Conservation (phyloP, 2,797 vertebrate genomes). For the Hydrophis major region DNA sequence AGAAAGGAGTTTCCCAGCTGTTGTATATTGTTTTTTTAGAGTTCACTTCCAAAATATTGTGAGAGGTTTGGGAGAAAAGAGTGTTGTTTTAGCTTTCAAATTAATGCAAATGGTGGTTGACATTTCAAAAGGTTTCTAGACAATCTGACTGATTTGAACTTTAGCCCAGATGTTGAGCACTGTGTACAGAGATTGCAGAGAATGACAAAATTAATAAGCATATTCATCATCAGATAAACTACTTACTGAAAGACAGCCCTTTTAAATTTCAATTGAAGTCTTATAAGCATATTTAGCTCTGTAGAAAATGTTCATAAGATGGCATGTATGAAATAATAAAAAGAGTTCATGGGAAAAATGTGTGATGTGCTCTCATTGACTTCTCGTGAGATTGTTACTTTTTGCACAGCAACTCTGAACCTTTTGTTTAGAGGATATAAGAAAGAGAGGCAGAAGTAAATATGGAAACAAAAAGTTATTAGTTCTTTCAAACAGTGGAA, state of each 20-base stretch:
- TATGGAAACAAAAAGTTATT: not conserved
- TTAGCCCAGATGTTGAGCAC: not conserved
- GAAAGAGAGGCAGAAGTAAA: conserved; percentile 21
- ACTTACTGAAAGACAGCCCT: not conserved
- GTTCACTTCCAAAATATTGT: not conserved
- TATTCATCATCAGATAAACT: not conserved
- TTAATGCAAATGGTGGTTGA: not conserved
- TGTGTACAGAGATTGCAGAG: not conserved
- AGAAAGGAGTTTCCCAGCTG: not conserved
- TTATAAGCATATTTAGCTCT: not conserved
- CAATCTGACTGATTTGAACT: conserved; percentile 27
- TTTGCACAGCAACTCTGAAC: conserved; percentile 36
- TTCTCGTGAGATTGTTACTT: conserved; percentile 36
- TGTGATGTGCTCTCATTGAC: not conserved
- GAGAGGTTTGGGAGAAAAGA: not conserved
- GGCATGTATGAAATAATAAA: not conserved
- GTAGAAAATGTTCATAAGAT: not conserved
- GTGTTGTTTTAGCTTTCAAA: not conserved
- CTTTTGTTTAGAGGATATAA: conserved; percentile 43
- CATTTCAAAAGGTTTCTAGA: conserved; percentile 28
- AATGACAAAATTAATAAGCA: not conserved
- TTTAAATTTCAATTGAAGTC: not conserved
- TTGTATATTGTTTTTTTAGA: not conserved
- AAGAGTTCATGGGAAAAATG: conserved; percentile 25
- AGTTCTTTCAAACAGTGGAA: not conserved